Percentiles rank a stretch among this genome's conserved stretches.
Evolutionary conservation across 1,140 invertebrate genomes (phyloP).

Genomic region (Aphelenchoides fujianensis): DNA sequence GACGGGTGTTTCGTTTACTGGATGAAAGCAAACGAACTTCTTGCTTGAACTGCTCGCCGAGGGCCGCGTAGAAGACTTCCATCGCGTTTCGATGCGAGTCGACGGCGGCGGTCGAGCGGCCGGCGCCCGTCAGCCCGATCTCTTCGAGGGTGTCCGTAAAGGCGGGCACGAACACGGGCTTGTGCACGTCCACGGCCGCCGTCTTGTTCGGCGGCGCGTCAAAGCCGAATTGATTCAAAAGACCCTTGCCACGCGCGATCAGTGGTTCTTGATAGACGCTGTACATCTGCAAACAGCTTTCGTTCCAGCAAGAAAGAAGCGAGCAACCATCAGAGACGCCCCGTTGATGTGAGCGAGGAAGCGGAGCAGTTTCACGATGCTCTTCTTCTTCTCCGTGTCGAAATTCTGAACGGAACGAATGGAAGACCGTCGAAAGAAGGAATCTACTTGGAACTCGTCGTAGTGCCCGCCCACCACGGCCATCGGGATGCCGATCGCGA

Average conservation of each 20-base stretch:
- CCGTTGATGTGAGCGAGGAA: conserved; percentile 24
- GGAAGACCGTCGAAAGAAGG: background rate
- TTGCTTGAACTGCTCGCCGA: conserved; percentile 20
- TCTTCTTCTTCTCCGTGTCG: conserved; percentile 26
- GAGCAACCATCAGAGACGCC: conserved; percentile 5
- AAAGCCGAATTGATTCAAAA: conserved; percentile 5
- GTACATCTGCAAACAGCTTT: no score
- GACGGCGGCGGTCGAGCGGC: background rate
- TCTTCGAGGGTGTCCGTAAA: conserved; percentile 8
- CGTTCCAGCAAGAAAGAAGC: background rate
- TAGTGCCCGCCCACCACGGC: conserved; percentile 18
- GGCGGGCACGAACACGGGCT: conserved; percentile 12
- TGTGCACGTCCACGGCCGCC: conserved; percentile 7
- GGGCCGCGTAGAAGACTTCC: background rate
- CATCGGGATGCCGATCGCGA: conserved; percentile 17
- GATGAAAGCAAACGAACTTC: background rate
- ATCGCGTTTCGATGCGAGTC: conserved; percentile 9
- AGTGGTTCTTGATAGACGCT: conserved; percentile 19
- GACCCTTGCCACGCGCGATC: conserved; percentile 9
- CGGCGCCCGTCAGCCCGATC: background rate
- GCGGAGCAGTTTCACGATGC: conserved; percentile 17
- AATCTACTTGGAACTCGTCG: conserved; percentile 27
- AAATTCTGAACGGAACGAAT: conserved; percentile 25
- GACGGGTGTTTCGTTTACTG: background rate
- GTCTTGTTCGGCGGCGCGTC: background rate